A percentile compares a stretch with the other conserved stretches of the same genome.
phyloP scores from a whole-genome alignment of 2,797 vertebrate genomes.

The Pseudotriccus pelzelni region DNA sequence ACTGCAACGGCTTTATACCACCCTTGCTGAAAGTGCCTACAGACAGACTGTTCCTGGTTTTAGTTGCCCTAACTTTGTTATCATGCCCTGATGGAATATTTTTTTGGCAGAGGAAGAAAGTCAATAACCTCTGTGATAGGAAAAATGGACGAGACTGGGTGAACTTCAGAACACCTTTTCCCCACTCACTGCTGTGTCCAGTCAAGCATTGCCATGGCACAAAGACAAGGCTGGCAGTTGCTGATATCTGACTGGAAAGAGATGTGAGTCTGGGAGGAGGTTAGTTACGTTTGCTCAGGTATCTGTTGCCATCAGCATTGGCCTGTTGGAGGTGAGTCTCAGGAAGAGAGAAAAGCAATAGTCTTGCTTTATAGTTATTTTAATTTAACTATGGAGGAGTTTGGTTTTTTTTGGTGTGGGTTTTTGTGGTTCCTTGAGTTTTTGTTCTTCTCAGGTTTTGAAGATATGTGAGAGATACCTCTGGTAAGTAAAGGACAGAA shows the following conservation, averaged over 20 bases:
- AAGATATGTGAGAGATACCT: not conserved
- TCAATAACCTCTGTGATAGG: not conserved
- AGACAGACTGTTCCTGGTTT: not conserved
- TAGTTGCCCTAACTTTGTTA: not conserved
- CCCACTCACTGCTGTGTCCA: rapidly evolving
- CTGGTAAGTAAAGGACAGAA: not conserved
- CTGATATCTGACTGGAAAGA: not conserved
- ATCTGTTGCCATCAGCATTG: not conserved
- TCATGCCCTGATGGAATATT: rapidly evolving
- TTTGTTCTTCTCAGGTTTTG: not conserved
- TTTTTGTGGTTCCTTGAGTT: not conserved
- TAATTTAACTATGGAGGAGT: not conserved
- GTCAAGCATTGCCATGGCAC: rapidly evolving
- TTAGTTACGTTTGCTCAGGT: not conserved
- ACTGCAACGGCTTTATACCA: not conserved
- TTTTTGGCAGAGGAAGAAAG: not conserved
- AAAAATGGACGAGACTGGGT: not conserved
- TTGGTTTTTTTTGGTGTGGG: not conserved
- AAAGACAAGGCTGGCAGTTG: not conserved
- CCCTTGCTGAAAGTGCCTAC: not conserved
- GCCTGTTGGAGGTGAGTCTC: not conserved
- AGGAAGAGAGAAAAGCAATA: not conserved
- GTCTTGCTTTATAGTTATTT: not conserved
- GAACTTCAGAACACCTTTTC: not conserved
- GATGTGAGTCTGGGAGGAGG: not conserved